Evolutionary conservation across 2,797 vertebrate genomes (phyloP), one percentile per base, ranked within the genome.

Genomic region (Protonibea diacanthus): DNA sequence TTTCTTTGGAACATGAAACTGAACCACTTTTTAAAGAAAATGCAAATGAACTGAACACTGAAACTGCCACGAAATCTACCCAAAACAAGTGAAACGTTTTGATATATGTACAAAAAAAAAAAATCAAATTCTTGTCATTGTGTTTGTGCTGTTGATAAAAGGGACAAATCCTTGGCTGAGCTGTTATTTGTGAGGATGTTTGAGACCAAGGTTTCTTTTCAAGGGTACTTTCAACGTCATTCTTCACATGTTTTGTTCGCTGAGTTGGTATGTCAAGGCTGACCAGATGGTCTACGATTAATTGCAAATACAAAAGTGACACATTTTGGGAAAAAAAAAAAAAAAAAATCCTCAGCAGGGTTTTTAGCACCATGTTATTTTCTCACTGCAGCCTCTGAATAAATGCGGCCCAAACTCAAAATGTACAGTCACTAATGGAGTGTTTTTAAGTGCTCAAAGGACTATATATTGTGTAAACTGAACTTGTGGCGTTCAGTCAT

Each of bases 151-250:
- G 75, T 80, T 78, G 78, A 76, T 69, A 52, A 80, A 84, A 78
- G 13, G 29, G 3, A 58, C 12, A 51, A 58, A 76, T 86, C 80
- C 90, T 86, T 89, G 89, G 71, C 47, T 55, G 33, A 48, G 80
- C 45, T 86, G 66, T 83, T 88, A 76, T 87, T 86, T 45, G 68
- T 69, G 63, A 79, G 71, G 82, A 66, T 64, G 58, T 82, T 78
- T 69, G 58, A 66, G 74, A 78, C 81, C 91, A 88, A 91, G 92
- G 87, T 74, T 89, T 77, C 4, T 57, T 82, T 61, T 85, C 92
- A 93, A 93, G 92, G 92, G 55, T 68, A 72, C 23, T 48, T 67
- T 74, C 49, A 18, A 25, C 81, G 55, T 92, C 91, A 93, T 74
- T 49, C 67, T 60, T 89, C 84, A 70, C 68, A 76, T 85, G 86